Evolutionary conservation across 2,113 vertebrate species (phyloP).

Genomic region (Xiphophorus hellerii): DNA sequence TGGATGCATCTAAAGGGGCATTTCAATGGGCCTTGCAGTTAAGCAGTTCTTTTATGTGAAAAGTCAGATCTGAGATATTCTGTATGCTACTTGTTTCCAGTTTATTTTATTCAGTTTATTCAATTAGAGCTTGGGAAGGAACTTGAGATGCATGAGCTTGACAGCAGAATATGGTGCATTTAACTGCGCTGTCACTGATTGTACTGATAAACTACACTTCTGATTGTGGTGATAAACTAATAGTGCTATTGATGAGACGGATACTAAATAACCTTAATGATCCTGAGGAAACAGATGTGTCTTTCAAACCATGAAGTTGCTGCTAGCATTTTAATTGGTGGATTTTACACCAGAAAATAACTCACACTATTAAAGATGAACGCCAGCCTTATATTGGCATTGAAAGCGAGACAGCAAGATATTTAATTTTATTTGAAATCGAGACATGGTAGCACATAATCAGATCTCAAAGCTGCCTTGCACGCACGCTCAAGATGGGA

Average conservation of each 20-base stretch:
- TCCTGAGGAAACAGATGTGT: neutral
- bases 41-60: neutral
- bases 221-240: neutral
- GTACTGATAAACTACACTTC: neutral
- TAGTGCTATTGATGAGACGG: neutral
- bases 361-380: constrained; percentile 6
- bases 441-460: constrained; percentile 64
- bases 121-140: neutral
- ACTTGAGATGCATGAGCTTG: neutral
- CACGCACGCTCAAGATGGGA: constrained; percentile 45
- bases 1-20: neutral
- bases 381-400: neutral
- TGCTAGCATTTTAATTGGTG: neutral
- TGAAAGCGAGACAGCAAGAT: neutral
- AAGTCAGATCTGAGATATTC: neutral
- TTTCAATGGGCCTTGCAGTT: neutral
- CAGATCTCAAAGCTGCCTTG: constrained; percentile 55
- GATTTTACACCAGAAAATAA: neutral
- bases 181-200: too few relatives aligned
- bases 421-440: constrained; percentile 58
- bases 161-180: neutral
- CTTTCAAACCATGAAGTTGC: neutral
- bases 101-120: neutral
- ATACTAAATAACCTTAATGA: neutral
- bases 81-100: neutral